Percentiles rank a stretch among this genome's conserved stretches.
These are phyloP conservation scores for Orchestes rusci DNA, from an alignment of 2,888 invertebrate species.

Conservation along the genomic window DNA sequence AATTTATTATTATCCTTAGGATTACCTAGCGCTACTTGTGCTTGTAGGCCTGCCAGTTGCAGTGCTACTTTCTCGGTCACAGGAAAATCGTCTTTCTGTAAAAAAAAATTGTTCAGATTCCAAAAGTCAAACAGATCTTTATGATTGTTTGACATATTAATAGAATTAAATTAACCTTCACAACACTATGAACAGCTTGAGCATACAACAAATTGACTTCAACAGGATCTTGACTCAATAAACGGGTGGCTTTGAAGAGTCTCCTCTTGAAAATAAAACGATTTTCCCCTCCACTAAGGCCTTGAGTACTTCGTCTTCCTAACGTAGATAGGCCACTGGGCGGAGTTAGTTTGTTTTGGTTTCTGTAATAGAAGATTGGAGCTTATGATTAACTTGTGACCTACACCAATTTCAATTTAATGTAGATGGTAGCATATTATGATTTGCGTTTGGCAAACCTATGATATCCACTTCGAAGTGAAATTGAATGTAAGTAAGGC, in stretches of 20 bases:
- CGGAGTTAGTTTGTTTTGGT: slow-evolving; percentile 40
- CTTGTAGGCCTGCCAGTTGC: slow-evolving; percentile 88
- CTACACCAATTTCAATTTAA: background rate
- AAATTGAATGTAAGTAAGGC: no score
- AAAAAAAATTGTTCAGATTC: slow-evolving; percentile 8
- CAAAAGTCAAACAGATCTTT: no score
- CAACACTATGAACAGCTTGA: slow-evolving; percentile 91
- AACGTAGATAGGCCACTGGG: slow-evolving; percentile 43
- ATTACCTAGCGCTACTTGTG: slow-evolving; percentile 89
- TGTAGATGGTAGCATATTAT: no score
- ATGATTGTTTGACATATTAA: background rate
- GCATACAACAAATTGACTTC: slow-evolving; percentile 91
- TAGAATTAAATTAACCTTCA: slow-evolving; percentile 59
- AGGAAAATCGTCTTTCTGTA: slow-evolving; percentile 86
- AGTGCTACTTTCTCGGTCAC: slow-evolving; percentile 92
- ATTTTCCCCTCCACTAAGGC: slow-evolving; percentile 78
- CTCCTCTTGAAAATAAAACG: slow-evolving; percentile 88
- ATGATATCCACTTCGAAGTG: no score
- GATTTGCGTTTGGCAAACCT: no score
- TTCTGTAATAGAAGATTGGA: no score
- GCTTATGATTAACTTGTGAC: no score
- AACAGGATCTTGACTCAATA: slow-evolving; percentile 89
- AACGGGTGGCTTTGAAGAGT: slow-evolving; percentile 79
- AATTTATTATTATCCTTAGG: slow-evolving; percentile 67
- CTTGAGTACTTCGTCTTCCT: slow-evolving; percentile 52